Evolutionary conservation across 1,140 invertebrate genomes (phyloP), one percentile per base, ranked within the genome.

Genomic region (Chironomus striatipennis): DNA sequence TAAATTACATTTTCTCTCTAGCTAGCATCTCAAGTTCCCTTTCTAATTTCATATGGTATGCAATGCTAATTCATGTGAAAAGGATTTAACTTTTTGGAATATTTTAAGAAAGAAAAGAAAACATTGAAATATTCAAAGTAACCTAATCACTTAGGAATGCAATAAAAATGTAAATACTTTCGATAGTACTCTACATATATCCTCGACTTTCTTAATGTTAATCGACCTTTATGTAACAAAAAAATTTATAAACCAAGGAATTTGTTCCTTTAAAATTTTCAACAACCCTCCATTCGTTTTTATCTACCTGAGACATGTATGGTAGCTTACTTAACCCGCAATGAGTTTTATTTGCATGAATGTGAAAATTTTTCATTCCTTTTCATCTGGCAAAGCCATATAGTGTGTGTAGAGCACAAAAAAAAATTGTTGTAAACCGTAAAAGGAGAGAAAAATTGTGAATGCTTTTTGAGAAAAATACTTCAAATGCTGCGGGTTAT

Each of bases 81-180:
- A 57, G 47, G 47, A 57, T 57, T 57, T n/a, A 57, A 57, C 12
- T 15, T 57, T 57, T 34, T 34, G 24, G 1, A 34, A 34, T 10
- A n/a, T 57, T 57, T 57, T 47, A 47, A 57, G 12, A 15, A 57
- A 57, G 15, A 57, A 10, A 8, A 15, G 4, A 57, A 47, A 47
- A 47, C 7, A 34, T 34, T 34, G 2, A 34, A 34, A 34, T 34
- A 34, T 34, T 1, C 5, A 15, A 47, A 57, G 47, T 57, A 57
- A 57, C 12, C 47, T 57, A 57, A 57, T 57, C 47, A 57, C 47
- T 57, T 57, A 57, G 47, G 47, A 57, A n/a, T 57, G 47, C 47
- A 12, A 57, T 57, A 15, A 57, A 57, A 57, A 57, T 57, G 47
- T 57, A 57, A 57, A 57, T 34, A 34, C 24, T 57, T 15, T 57